phyloP scores from a whole-genome alignment of 2,888 invertebrate genomes.

The Hirtodrosophila alboralis region DNA sequence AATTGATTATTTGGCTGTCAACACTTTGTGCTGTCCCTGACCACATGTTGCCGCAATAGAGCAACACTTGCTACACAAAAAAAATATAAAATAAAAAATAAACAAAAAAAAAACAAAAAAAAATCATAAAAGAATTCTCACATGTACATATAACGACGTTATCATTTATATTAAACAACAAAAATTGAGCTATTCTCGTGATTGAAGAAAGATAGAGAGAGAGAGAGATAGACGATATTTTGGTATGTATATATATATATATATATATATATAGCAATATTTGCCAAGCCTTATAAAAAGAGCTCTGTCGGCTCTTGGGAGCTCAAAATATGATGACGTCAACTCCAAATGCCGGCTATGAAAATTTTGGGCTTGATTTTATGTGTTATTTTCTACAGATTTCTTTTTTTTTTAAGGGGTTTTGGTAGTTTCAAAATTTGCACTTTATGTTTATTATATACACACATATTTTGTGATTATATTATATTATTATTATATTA shows the following conservation, averaged over 20 bases:
- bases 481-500: too few relatives aligned
- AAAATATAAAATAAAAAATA: too few relatives aligned
- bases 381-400: too few relatives aligned
- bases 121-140: slow-evolving; percentile 9
- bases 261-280: neutral
- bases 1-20: slow-evolving; percentile 69
- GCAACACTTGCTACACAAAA: slow-evolving; percentile 27
- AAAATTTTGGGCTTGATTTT: too few relatives aligned
- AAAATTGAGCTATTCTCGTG: slow-evolving; percentile 23
- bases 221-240: neutral
- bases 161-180: slow-evolving; percentile 24
- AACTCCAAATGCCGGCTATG: slow-evolving; percentile 30
- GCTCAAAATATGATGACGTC: slow-evolving; percentile 42
- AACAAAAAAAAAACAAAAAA: too few relatives aligned
- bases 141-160: slow-evolving; percentile 11
- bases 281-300: slow-evolving; percentile 17
- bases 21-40: slow-evolving; percentile 46
- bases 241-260: neutral
- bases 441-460: slow-evolving; percentile 15
- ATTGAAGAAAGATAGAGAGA: slow-evolving; percentile 8
- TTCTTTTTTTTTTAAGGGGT: slow-evolving; percentile 3
- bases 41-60: slow-evolving; percentile 58
- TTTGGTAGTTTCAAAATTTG: slow-evolving; percentile 10
- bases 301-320: too few relatives aligned
- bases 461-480: slow-evolving; percentile 40